Base-by-base conservation (phyloP, 1,140 invertebrate genomes). In the Papilio aristodemus region DNA sequence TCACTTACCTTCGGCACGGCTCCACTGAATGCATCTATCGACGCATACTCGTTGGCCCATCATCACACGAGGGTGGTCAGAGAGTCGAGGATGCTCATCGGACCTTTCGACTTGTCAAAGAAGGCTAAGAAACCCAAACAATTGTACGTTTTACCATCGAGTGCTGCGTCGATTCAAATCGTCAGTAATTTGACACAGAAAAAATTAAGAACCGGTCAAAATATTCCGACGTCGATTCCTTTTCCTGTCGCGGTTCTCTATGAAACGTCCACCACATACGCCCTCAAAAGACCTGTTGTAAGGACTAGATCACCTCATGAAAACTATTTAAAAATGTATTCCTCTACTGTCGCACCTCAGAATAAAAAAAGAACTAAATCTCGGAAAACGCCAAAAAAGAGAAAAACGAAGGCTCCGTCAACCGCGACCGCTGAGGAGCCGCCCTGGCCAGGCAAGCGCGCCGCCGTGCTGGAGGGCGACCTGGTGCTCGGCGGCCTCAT, bases 401-500 rank as follows among this genome's bases (percentile, higher is more conserved):
- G 71, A 67, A 76, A 76, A 67, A 58, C 38, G 10, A 77, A 76
- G 7, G 73, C n/a, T 11, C 8, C 10, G 3, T 0, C 11, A 19
- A 13, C 0, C 5, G 19, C 62, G 10, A 39, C 9, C 4, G 39
- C 11, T 3, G 37, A 77, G 25, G 81, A 85, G 27, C 67, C 72
- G 5, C 74, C 80, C 63, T 97, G 97, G 97, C 97, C 97, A 0
- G 93, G 96, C 7, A 97, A 97, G 75, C 94, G 95, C 76, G 95
- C 96, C 67, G 95, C 96, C 0, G 94, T 95, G 9, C 94, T 98
- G 10, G 95, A 96, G 72, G 97, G 97, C 0, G 95, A 98, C 78
- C 89, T 96, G 1, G 92, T 96, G 1, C 92, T 98, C 0, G 97
- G 97, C 13, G 97, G 97, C 0, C 92, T 98, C 13, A 97, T 98